These are phyloP conservation scores for Elanus axillaris DNA, from an alignment of 2,113 vertebrate genomes.

Conservation along the genomic window DNA sequence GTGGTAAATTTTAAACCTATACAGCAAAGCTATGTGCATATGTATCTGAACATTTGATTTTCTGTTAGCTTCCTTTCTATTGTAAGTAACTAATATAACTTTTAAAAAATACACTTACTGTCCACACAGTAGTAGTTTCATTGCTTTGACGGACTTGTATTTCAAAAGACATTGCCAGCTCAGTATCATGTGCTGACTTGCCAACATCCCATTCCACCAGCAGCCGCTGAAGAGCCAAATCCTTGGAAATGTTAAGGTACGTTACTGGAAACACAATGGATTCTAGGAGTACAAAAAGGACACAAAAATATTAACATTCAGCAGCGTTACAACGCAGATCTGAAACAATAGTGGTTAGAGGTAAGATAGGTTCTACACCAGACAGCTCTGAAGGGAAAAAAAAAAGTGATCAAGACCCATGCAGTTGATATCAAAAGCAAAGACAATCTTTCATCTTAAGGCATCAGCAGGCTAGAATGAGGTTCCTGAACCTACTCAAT, in stretches of 20 bases:
- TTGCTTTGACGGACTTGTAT: slow-evolving; percentile 60
- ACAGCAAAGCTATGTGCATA: background rate
- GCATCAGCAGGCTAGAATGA: background rate
- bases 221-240: slow-evolving; percentile 30
- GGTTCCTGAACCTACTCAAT: background rate
- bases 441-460: background rate
- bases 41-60: background rate
- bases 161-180: slow-evolving; percentile 65
- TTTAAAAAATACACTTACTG: slow-evolving; percentile 55
- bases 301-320: background rate
- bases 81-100: background rate
- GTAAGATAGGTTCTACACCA: background rate
- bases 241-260: slow-evolving; percentile 6
- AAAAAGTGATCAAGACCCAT: background rate
- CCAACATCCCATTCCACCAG: slow-evolving; percentile 67
- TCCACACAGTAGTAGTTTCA: slow-evolving; percentile 13
- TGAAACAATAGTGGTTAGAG: background rate
- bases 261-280: background rate
- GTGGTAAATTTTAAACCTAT: background rate
- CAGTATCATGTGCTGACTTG: background rate
- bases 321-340: background rate
- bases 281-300: slow-evolving; percentile 41
- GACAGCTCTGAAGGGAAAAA: background rate
- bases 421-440: background rate
- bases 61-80: background rate